phyloP scores from a whole-genome alignment of 2,113 vertebrate species.

The Euleptes europaea region DNA sequence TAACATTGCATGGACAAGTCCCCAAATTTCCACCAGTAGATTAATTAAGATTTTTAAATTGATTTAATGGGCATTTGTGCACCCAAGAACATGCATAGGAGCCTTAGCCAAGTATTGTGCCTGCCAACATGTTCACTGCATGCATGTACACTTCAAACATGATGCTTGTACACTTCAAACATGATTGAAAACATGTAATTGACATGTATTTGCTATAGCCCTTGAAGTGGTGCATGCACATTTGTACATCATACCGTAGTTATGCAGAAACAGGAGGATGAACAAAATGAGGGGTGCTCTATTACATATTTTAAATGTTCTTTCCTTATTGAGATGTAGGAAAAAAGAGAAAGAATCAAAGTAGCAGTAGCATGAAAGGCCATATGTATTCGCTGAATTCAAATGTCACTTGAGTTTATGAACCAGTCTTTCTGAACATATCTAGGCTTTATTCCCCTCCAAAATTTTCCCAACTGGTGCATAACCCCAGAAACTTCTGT shows the following conservation, averaged over 20 bases:
- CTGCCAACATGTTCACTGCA: neutral
- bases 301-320: slow-evolving; percentile 24
- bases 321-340: slow-evolving; percentile 31
- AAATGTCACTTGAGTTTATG: slow-evolving; percentile 57
- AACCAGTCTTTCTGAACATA: slow-evolving; percentile 55
- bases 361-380: slow-evolving; percentile 57
- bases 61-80: neutral
- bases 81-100: neutral
- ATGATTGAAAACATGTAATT: neutral
- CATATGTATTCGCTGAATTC: slow-evolving; percentile 55
- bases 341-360: slow-evolving; percentile 42
- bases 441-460: slow-evolving; percentile 60
- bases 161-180: too few relatives aligned
- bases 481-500: slow-evolving; percentile 72
- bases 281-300: slow-evolving; percentile 39
- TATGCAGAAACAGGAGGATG: slow-evolving; percentile 46
- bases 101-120: too few relatives aligned
- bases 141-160: neutral
- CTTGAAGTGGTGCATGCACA: neutral
- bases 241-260: neutral
- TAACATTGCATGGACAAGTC: neutral
- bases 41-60: neutral
- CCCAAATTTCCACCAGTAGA: neutral
- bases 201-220: neutral
- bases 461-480: too few relatives aligned